phyloP scores from a whole-genome alignment of 2,888 invertebrate species.

The Protula sp. region DNA sequence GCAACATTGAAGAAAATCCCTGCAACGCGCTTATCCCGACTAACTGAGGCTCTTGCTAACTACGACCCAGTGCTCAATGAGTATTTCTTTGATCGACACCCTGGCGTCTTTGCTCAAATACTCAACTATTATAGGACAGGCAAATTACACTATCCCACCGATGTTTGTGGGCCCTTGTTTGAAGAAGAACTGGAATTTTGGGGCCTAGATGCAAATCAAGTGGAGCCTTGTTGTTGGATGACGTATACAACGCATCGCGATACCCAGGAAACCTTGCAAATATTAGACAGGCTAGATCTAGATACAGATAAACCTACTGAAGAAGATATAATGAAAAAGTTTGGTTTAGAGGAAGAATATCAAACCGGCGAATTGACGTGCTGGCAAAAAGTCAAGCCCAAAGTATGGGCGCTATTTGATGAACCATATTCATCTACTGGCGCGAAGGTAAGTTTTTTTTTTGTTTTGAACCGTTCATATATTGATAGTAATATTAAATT shows the following conservation, averaged over 20 bases:
- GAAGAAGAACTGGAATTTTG: conserved; percentile 95
- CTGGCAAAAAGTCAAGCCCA: conserved; percentile 95
- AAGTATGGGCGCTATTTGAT: conserved; percentile 98
- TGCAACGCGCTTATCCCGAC: conserved; percentile 84
- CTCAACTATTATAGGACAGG: conserved; percentile 97
- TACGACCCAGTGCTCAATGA: conserved; percentile 99
- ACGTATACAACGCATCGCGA: conserved; percentile 85
- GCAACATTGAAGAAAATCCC: conserved; percentile 91
- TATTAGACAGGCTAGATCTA: conserved; percentile 91
- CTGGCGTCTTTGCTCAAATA: conserved; percentile 89
- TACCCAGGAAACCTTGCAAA: conserved; percentile 97
- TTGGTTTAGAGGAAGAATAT: conserved; percentile 63
- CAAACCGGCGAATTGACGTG: conserved; percentile 53
- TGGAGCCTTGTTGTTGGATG: conserved; percentile 99
- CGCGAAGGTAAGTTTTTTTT: conserved; percentile 85
- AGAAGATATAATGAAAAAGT: conserved; percentile 94
- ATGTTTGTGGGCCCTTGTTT: conserved; percentile 97
- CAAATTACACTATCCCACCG: conserved; percentile 97
- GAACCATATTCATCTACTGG: conserved; percentile 97
- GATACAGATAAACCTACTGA: conserved; percentile 95
- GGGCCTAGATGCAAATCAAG: conserved; percentile 96
- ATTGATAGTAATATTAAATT: too few species aligned
- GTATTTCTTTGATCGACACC: conserved; percentile 68
- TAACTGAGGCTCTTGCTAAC: conserved; percentile 95
- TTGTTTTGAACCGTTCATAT: too few species aligned